phyloP scores from a whole-genome alignment of 2,113 vertebrate species.

The Tylochromis polylepis region DNA sequence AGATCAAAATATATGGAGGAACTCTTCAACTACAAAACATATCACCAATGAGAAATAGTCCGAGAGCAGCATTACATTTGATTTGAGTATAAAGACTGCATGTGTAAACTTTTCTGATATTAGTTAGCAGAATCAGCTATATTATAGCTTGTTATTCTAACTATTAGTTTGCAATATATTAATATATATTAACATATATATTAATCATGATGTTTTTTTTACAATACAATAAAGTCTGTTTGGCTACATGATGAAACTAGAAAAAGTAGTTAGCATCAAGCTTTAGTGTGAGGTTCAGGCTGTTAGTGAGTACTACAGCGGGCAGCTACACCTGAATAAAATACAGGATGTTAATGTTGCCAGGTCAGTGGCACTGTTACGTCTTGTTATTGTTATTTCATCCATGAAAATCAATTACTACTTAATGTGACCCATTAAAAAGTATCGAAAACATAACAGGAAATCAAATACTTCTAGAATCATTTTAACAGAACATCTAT shows the following conservation, averaged over 20 bases:
- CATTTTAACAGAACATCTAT: not conserved
- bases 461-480: not conserved
- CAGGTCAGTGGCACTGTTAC: not conserved
- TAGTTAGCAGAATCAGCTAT: not conserved
- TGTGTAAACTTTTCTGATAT: not conserved
- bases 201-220: not conserved
- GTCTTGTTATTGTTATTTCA: not conserved
- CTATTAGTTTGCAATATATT: not conserved
- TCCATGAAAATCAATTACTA: not conserved
- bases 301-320: not conserved
- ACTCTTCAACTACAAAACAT: not conserved
- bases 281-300: not conserved
- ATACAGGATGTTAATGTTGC: not conserved
- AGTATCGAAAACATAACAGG: not conserved
- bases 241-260: not conserved
- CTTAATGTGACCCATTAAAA: not conserved
- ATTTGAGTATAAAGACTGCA: fast-evolving
- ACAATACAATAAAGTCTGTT: not conserved
- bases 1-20: not conserved
- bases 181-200: not conserved
- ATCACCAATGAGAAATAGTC: not conserved
- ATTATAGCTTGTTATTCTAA: not conserved
- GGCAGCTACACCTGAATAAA: not conserved
- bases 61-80: not conserved
- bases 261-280: not conserved